phyloP scores from a whole-genome alignment of 2,113 vertebrate genomes.

The Gila orcuttii region DNA sequence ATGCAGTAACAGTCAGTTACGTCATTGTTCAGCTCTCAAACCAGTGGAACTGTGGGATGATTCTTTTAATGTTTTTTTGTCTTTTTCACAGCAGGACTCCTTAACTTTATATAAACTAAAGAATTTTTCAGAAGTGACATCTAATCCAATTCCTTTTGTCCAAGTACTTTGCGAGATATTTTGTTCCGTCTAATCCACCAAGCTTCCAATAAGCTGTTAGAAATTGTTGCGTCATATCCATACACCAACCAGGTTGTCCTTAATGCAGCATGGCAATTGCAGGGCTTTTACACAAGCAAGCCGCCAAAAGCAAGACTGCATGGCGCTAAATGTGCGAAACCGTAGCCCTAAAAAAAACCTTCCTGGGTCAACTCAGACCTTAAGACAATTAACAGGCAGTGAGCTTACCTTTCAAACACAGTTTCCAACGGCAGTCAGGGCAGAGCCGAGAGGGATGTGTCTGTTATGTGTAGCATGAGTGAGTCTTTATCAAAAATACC shows the following conservation, averaged over 20 bases:
- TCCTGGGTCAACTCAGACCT: background rate
- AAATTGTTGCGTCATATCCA: background rate
- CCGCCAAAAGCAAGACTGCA: background rate
- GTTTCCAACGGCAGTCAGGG: background rate
- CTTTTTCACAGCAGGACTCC: too few species aligned
- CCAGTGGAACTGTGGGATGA: too few species aligned
- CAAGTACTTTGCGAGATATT: background rate
- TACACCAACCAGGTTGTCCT: background rate
- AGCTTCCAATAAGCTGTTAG: background rate
- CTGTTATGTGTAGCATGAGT: conserved; percentile 9
- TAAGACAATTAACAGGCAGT: background rate
- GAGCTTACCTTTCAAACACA: conserved; percentile 5
- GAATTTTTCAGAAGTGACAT: too few species aligned
- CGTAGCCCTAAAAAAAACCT: background rate
- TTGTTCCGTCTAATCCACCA: background rate
- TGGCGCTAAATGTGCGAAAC: background rate
- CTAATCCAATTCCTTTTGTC: background rate
- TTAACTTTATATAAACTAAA: too few species aligned
- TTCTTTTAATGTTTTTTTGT: too few species aligned
- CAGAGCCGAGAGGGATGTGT: conserved; percentile 24
- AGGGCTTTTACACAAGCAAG: conserved; percentile 15
- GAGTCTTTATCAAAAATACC: conserved; percentile 66
- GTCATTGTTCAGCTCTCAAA: background rate
- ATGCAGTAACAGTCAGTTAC: background rate
- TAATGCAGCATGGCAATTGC: conserved; percentile 16